phyloP scores from a whole-genome alignment of 2,797 vertebrate species.

The Argya squamiceps region DNA sequence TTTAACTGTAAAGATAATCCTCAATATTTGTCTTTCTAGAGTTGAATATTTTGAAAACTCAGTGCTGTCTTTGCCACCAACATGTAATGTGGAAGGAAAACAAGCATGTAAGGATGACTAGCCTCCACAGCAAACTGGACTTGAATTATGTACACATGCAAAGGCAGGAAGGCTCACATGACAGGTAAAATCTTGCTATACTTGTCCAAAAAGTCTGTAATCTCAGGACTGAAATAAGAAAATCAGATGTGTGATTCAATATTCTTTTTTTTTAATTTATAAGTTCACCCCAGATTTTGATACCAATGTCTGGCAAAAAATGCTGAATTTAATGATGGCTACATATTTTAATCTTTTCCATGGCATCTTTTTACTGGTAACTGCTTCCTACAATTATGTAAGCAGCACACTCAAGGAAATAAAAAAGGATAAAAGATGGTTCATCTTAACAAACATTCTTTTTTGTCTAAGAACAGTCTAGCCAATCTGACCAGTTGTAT shows the following conservation, averaged over 20 bases:
- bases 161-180: neutral
- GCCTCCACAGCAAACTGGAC: neutral
- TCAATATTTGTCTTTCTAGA: neutral
- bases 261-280: neutral
- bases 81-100: neutral
- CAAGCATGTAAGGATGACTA: neutral
- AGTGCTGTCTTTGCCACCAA: neutral
- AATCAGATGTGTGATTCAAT: neutral
- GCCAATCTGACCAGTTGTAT: neutral
- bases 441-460: neutral
- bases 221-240: neutral
- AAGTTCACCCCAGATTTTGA: neutral
- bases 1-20: neutral
- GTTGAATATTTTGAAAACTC: neutral
- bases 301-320: neutral
- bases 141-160: fast-evolving
- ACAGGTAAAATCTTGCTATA: neutral
- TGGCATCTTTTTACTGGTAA: neutral
- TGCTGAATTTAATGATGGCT: neutral
- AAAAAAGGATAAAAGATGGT: neutral
- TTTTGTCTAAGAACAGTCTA: neutral
- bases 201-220: neutral
- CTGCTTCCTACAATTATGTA: neutral
- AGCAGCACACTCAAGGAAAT: neutral
- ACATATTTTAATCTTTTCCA: neutral